A percentile compares a stretch with the other conserved stretches of the same genome.
Conservation (phyloP, 1,140 invertebrate genomes). For the Coenobita brevimanus region DNA sequence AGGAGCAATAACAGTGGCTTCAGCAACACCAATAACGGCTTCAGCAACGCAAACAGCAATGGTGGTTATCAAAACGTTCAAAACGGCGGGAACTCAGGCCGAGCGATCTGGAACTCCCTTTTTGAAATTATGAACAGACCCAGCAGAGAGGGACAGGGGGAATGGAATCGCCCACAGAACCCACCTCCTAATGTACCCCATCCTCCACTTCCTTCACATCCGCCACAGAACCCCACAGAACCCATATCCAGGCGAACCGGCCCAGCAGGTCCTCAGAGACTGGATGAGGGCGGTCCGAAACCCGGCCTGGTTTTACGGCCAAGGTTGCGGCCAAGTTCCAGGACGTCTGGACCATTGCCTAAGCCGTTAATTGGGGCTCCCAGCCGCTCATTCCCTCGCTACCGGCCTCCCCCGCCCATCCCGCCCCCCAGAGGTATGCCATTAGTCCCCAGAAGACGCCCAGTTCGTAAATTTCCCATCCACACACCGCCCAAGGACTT, state of each 20-base stretch:
- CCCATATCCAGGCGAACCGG: background rate
- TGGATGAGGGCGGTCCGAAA: background rate
- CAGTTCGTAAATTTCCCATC: background rate
- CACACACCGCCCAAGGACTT: slow-evolving; percentile 34
- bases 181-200: background rate
- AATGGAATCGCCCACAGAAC: background rate
- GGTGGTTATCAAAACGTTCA: background rate
- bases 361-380: background rate
- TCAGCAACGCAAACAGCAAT: background rate
- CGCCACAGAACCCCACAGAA: background rate
- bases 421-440: slow-evolving; percentile 24
- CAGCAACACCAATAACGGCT: background rate
- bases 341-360: slow-evolving; percentile 17
- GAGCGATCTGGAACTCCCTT: slow-evolving; percentile 30
- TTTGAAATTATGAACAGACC: slow-evolving; percentile 32
- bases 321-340: slow-evolving; percentile 7
- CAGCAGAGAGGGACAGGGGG: background rate
- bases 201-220: background rate
- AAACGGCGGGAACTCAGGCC: background rate
- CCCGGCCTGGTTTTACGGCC: background rate
- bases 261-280: background rate
- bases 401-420: slow-evolving; percentile 6
- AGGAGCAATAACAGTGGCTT: background rate
- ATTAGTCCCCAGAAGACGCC: slow-evolving; percentile 18
- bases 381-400: background rate